phyloP scores from a whole-genome alignment of 2,113 vertebrate species.

The Dissostichus mawsoni region DNA sequence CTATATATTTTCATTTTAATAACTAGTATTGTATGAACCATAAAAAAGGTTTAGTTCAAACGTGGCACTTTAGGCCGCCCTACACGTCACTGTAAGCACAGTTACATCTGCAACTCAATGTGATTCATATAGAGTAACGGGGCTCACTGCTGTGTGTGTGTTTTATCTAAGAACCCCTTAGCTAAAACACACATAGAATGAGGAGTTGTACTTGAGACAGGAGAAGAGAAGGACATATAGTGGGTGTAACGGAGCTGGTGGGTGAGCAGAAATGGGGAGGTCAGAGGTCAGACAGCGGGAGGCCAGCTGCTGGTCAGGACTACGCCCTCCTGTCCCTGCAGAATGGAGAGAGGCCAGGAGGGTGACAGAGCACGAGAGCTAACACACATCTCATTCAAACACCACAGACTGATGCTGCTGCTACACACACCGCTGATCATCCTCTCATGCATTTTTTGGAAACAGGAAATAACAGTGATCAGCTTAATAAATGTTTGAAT shows the following conservation, averaged over 20 bases:
- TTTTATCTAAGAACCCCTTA: too few species aligned
- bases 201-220: not conserved
- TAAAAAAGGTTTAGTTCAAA: too few species aligned
- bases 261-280: slow-evolving; percentile 17
- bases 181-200: too few species aligned
- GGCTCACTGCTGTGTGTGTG: too few species aligned
- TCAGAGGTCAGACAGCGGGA: slow-evolving; percentile 54
- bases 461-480: too few species aligned
- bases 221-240: not conserved
- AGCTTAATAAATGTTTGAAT: too few species aligned
- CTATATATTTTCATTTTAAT: too few species aligned
- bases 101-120: too few species aligned
- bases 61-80: too few species aligned
- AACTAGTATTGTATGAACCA: too few species aligned
- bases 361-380: slow-evolving; percentile 30
- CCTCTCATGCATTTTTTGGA: not conserved
- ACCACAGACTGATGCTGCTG: slow-evolving; percentile 26
- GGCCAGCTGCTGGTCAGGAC: slow-evolving; percentile 67
- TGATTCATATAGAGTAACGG: too few species aligned
- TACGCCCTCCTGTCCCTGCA: slow-evolving; percentile 22
- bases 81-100: too few species aligned
- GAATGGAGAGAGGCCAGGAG: slow-evolving; percentile 26
- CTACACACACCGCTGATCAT: not conserved
- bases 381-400: slow-evolving; percentile 20
- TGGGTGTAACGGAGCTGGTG: slow-evolving; percentile 27